Evolutionary conservation across 2,797 vertebrate species (phyloP), one percentile per base, ranked within the genome.

Genomic region (Galagoides demidoff): DNA sequence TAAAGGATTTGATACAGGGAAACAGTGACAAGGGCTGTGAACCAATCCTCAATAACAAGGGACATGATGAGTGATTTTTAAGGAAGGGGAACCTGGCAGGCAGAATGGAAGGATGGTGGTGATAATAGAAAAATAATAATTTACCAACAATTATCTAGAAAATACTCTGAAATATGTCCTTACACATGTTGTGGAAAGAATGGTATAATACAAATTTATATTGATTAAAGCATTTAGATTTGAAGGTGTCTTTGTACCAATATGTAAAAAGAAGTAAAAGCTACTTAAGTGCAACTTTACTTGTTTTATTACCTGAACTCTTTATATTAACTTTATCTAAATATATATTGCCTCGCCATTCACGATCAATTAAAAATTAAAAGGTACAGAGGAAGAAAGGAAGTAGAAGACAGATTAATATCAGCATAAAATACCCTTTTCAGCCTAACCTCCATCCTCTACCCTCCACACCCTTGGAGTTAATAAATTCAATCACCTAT

Each of bases 311-410:
- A 74, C 2, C 29, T 71, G 16, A 86, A 95, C 4, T 45, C 8
- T 93, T 52, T 71, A 73, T 31, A 87, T 79, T 71, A 73, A 86
- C 49, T 92, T 91, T 70, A 59, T 52, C 55, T 77, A 71, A 89
- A 77, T 7, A 78, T 70, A 64, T 59, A 8, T 37, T 74, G 29
- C 3, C 14, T 79, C 31, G 39, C 3, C 31, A 83, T 37, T 31
- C 45, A 85, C 10, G 31, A 31, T n/a, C 43, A 79, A 73, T 49
- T 39, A 88, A 84, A 71, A 59, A 31, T 59, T 6, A 66, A 89
- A 68, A 78, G 2, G 34, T 37, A 59, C 63, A 59, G 45, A 85
- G 20, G 29, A 55, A 61, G 0, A 61, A 70, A 20, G 34, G 12
- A 57, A 93, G 5, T 11, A 66, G n/a, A 83, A 87, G 27, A 89